phyloP scores from a whole-genome alignment of 2,888 invertebrate species.

The Hirtodrosophila histrioides region DNA sequence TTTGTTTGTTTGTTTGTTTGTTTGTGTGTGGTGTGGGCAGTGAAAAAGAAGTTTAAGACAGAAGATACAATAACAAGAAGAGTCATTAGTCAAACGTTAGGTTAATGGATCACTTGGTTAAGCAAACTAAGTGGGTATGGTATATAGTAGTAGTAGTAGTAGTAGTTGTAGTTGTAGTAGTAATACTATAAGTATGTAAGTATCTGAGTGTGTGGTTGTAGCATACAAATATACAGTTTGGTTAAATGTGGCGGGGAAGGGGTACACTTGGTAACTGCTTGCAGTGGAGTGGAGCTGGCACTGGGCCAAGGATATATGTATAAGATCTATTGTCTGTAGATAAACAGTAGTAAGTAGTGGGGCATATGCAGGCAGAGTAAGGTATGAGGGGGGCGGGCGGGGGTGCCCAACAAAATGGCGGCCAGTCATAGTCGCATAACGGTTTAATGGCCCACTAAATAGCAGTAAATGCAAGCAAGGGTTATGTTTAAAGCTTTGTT shows the following conservation, averaged over 20 bases:
- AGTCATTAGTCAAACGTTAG: slow-evolving; percentile 74
- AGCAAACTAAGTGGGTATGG: slow-evolving; percentile 62
- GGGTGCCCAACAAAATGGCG: slow-evolving; percentile 19
- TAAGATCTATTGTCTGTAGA: not conserved
- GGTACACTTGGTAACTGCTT: no score
- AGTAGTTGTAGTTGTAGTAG: slow-evolving; percentile 23
- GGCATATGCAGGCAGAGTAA: not conserved
- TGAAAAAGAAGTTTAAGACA: slow-evolving; percentile 77
- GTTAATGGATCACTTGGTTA: slow-evolving; percentile 69
- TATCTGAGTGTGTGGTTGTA: slow-evolving; percentile 1
- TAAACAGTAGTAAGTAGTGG: not conserved
- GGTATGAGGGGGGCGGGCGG: no score
- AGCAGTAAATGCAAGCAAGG: slow-evolving; percentile 26
- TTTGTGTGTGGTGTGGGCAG: slow-evolving; percentile 68
- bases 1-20: slow-evolving; percentile 17
- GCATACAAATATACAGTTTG: slow-evolving; percentile 11
- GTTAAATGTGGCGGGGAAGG: no score
- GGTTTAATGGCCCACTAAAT: slow-evolving; percentile 21
- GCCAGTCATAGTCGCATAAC: slow-evolving; percentile 22
- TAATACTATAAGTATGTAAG: slow-evolving; percentile 14
- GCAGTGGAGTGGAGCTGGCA: not conserved
- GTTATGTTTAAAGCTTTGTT: slow-evolving; percentile 23
- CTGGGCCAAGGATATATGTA: not conserved
- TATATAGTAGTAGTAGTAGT: slow-evolving; percentile 43
- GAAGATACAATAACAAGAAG: slow-evolving; percentile 77